Conservation (phyloP, 1,140 invertebrate species). For the Brachionus angularis region DNA sequence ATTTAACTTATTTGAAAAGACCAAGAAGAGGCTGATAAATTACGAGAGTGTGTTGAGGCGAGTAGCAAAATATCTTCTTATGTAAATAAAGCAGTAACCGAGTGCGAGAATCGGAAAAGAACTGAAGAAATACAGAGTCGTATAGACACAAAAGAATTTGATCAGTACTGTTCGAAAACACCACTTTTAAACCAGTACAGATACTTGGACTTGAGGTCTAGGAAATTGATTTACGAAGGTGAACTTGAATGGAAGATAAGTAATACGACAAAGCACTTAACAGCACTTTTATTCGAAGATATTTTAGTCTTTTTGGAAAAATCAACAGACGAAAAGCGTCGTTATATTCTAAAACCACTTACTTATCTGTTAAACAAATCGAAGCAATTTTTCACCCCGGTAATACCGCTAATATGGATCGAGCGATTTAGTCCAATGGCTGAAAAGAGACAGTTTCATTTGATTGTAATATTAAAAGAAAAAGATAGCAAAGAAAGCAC, state of each 20-base stretch:
- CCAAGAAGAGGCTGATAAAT: constrained; percentile 9
- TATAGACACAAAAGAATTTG: constrained; percentile 36
- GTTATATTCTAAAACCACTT: constrained; percentile 28
- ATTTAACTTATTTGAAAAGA: constrained; percentile 5
- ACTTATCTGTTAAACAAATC: neutral
- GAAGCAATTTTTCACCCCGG: neutral
- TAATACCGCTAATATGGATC: constrained; percentile 15
- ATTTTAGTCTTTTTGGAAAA: constrained; percentile 29
- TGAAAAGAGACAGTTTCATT: constrained; percentile 14
- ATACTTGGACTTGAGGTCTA: neutral
- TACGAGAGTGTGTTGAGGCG: constrained; percentile 26
- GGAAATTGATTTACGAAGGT: constrained; percentile 12
- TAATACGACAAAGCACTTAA: neutral
- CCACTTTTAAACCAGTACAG: neutral
- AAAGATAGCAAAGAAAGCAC: neutral
- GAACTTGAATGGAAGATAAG: constrained; percentile 33
- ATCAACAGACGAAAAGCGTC: constrained; percentile 30
- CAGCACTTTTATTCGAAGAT: constrained; percentile 18
- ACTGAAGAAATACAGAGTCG: constrained; percentile 17
- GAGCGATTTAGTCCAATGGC: neutral
- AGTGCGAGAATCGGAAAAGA: constrained; percentile 19
- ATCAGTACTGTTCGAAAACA: constrained; percentile 7
- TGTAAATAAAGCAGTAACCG: constrained; percentile 41
- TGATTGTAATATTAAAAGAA: neutral
- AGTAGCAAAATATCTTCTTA: constrained; percentile 39